These are phyloP conservation scores for Zaprionus camerounensis DNA, from an alignment of 1,140 invertebrate species.

Conservation along the genomic window DNA sequence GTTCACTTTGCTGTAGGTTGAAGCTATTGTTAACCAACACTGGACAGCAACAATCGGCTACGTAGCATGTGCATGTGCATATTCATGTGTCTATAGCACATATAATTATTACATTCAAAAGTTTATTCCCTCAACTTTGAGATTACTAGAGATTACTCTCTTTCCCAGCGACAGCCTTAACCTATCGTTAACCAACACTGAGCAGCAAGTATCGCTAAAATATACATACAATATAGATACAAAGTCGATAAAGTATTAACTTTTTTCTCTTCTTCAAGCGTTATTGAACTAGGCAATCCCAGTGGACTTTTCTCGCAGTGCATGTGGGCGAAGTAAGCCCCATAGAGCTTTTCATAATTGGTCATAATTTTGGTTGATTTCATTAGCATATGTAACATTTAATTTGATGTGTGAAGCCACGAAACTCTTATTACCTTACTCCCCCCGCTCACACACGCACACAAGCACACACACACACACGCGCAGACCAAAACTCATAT, in stretches of 20 bases:
- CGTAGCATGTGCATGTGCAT: no score
- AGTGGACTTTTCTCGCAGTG: neutral
- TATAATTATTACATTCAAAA: neutral
- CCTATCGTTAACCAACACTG: neutral
- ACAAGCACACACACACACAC: neutral
- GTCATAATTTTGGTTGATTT: conserved; percentile 81
- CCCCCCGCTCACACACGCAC: neutral
- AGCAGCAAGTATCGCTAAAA: neutral
- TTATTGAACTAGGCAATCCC: no score
- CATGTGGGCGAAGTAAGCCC: conserved; percentile 41
- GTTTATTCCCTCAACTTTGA: no score
- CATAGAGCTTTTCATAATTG: conserved; percentile 78
- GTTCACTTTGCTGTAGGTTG: neutral
- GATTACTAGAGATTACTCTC: no score
- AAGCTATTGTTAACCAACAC: neutral
- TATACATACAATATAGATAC: neutral
- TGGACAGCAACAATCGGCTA: neutral
- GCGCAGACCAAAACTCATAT: conserved; percentile 58
- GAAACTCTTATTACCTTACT: conserved; percentile 28
- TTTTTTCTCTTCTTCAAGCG: no score
- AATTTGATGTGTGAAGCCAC: conserved; percentile 71
- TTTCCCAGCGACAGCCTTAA: neutral
- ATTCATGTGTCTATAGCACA: no score
- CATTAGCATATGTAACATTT: conserved; percentile 79
- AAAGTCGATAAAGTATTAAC: no score